phyloP scores from a whole-genome alignment of 2,888 invertebrate genomes.

The Pogonocherus hispidulus region DNA sequence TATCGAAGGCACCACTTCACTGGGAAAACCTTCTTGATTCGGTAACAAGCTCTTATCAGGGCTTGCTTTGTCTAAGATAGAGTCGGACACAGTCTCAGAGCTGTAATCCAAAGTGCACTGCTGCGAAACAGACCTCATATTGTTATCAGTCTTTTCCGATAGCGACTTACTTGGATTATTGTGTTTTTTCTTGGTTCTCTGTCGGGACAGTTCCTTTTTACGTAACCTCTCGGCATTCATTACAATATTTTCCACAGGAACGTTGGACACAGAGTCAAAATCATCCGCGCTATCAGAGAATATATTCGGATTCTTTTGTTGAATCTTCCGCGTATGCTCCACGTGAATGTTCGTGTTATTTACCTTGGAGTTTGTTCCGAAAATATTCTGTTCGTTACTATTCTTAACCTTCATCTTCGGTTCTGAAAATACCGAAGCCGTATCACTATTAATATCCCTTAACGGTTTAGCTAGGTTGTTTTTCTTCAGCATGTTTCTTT shows the following conservation, averaged over 20 bases:
- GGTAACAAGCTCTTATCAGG: slow-evolving; percentile 66
- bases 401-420: slow-evolving; percentile 67
- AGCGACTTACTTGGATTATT: slow-evolving; percentile 29
- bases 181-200: slow-evolving; percentile 57
- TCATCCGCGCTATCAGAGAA: slow-evolving; percentile 76
- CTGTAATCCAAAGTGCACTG: slow-evolving; percentile 79
- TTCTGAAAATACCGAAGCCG: slow-evolving; percentile 63
- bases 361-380: slow-evolving; percentile 81
- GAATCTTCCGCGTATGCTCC: slow-evolving; percentile 74
- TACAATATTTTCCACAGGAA: slow-evolving; percentile 62
- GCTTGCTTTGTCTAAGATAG: slow-evolving; percentile 57
- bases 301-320: slow-evolving; percentile 77
- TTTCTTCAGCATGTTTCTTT: slow-evolving; percentile 78
- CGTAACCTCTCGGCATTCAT: slow-evolving; percentile 60
- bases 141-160: slow-evolving; percentile 55
- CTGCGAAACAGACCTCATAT: slow-evolving; percentile 78
- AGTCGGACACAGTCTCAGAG: slow-evolving; percentile 70
- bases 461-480: slow-evolving; percentile 79
- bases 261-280: slow-evolving; percentile 64
- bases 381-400: slow-evolving; percentile 71
- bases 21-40: slow-evolving; percentile 42
- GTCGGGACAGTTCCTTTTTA: slow-evolving; percentile 55
- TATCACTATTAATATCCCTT: slow-evolving; percentile 71
- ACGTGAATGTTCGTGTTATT: slow-evolving; percentile 87
- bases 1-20: slow-evolving; percentile 38